phyloP scores from a whole-genome alignment of 2,888 invertebrate species.

The Cheilosia impressa region DNA sequence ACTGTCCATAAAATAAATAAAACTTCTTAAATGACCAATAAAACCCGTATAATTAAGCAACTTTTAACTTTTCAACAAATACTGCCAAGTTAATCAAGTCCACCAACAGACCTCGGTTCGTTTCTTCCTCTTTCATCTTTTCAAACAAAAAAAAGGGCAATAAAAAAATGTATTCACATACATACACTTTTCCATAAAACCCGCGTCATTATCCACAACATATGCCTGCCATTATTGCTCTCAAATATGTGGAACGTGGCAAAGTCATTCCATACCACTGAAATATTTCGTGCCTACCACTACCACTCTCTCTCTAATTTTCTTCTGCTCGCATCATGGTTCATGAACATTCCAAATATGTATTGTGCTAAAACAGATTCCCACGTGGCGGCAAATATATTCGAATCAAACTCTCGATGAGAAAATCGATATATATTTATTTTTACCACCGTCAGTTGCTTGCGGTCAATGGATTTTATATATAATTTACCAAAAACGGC shows the following conservation, averaged over 20 bases:
- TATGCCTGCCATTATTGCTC: slow-evolving; percentile 33
- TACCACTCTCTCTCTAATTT: background rate
- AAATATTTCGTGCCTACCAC: background rate
- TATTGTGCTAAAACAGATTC: slow-evolving; percentile 3
- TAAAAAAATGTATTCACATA: background rate
- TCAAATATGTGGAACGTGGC: slow-evolving; percentile 16
- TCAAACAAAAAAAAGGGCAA: background rate
- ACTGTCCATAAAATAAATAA: too few relatives aligned
- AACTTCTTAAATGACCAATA: too few relatives aligned
- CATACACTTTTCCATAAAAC: background rate
- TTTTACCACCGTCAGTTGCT: background rate
- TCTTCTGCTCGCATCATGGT: background rate
- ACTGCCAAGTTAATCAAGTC: too few relatives aligned
- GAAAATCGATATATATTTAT: slow-evolving; percentile 13
- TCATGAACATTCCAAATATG: slow-evolving; percentile 1
- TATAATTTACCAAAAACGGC: background rate
- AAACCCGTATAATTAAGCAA: too few relatives aligned
- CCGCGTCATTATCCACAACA: slow-evolving; percentile 7
- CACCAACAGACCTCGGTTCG: too few relatives aligned
- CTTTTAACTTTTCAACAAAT: too few relatives aligned
- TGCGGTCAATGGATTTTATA: slow-evolving; percentile 36
- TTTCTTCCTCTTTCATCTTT: too few relatives aligned
- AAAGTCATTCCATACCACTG: background rate
- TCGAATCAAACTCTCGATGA: slow-evolving; percentile 17
- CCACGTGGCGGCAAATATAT: slow-evolving; percentile 30